Conservation (phyloP, 2,888 invertebrate species). For the Drosophila kuntzei region DNA sequence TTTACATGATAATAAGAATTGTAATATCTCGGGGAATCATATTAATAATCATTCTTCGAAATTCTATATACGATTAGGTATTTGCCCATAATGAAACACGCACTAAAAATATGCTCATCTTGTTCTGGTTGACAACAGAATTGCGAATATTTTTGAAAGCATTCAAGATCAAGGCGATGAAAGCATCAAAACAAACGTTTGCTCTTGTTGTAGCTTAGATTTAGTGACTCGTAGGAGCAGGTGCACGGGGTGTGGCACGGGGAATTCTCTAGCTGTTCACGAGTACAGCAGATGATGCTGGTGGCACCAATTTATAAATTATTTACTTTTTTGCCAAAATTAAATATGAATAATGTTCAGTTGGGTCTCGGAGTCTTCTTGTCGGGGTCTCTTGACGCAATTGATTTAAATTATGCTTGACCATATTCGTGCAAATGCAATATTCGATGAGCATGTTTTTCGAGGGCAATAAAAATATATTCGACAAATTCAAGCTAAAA, state of each 20-base stretch:
- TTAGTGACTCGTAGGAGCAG: conserved; percentile 18
- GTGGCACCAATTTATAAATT: conserved; percentile 36
- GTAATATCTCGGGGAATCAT: conserved; percentile 1
- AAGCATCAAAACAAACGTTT: conserved; percentile 69
- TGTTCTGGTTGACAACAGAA: conserved; percentile 67
- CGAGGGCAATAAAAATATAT: conserved; percentile 23
- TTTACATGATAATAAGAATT: background rate
- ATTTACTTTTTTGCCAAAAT: conserved; percentile 25
- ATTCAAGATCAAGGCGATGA: conserved; percentile 74
- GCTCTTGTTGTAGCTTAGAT: conserved; percentile 32
- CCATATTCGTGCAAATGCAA: conserved; percentile 42
- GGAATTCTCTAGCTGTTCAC: conserved; percentile 34
- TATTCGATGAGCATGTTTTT: conserved; percentile 11
- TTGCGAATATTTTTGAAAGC: conserved; percentile 45
- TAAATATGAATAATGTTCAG: conserved; percentile 22
- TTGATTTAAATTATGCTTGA: conserved; percentile 49
- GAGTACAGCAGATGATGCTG: conserved; percentile 33
- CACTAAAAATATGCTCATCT: conserved; percentile 66
- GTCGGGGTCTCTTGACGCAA: conserved; percentile 45
- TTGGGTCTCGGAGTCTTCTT: conserved; percentile 7
- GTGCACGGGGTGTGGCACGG: background rate
- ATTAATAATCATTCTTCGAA: background rate
- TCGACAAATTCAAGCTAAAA: conserved; percentile 29
- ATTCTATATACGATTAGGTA: background rate
- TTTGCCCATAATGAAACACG: conserved; percentile 30